A percentile compares a stretch with the other conserved stretches of the same genome.
These are phyloP conservation scores for Megaleporinus macrocephalus DNA, from an alignment of 2,113 vertebrate species.

Conservation along the genomic window DNA sequence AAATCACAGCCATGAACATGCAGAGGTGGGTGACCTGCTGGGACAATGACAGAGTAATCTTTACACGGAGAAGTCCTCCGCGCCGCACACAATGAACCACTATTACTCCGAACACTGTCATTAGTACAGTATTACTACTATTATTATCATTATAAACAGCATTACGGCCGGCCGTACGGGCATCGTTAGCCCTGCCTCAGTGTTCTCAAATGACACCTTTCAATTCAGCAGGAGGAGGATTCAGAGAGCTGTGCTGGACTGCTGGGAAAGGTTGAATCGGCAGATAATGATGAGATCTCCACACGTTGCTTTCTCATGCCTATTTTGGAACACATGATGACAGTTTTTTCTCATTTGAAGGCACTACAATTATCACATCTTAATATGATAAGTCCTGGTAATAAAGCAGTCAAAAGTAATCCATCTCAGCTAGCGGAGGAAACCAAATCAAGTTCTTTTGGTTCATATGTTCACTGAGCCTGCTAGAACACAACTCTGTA, in stretches of 20 bases:
- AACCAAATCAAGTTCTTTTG: no score
- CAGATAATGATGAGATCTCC: not conserved
- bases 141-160: slow-evolving; percentile 57
- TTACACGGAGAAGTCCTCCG: slow-evolving; percentile 35
- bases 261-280: not conserved
- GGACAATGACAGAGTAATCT: slow-evolving; percentile 55
- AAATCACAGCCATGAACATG: slow-evolving; percentile 46
- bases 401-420: no score
- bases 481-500: no score
- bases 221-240: slow-evolving; percentile 42
- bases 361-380: not conserved
- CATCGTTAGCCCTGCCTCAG: slow-evolving; percentile 46
- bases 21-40: slow-evolving; percentile 38
- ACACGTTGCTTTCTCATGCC: not conserved
- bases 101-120: slow-evolving; percentile 54
- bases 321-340: not conserved
- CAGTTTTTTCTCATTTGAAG: not conserved
- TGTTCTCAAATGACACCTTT: slow-evolving; percentile 35
- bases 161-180: slow-evolving; percentile 42
- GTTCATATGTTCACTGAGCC: no score
- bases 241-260: slow-evolving; percentile 15
- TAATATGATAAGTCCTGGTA: not conserved
- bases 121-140: slow-evolving; percentile 50
- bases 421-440: no score
- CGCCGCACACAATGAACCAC: slow-evolving; percentile 22